Conservation (phyloP, 1,140 invertebrate species). For the Drosophila erecta region DNA sequence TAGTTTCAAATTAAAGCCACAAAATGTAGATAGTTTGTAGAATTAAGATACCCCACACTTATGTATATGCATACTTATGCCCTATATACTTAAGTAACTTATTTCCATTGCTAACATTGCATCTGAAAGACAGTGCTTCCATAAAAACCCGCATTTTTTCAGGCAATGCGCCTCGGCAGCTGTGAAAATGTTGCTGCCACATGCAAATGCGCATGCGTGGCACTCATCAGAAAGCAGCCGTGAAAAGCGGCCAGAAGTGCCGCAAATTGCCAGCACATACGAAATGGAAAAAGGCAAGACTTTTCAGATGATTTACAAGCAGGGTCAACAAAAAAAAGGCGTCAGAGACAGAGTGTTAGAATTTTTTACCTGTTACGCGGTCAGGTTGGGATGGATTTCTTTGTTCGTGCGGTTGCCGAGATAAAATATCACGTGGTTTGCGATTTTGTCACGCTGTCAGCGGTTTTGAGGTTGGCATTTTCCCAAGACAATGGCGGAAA, state of each 20-base stretch:
- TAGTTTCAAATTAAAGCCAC: neutral
- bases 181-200: constrained; percentile 53
- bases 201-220: constrained; percentile 74
- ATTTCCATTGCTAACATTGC: too few relatives aligned
- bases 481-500: constrained; percentile 12
- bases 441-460: constrained; percentile 84
- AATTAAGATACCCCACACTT: too few relatives aligned
- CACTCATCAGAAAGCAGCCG: constrained; percentile 29
- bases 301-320: constrained; percentile 48
- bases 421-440: constrained; percentile 84
- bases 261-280: constrained; percentile 21
- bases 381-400: constrained; percentile 23
- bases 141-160: neutral
- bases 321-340: constrained; percentile 8
- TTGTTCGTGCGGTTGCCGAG: constrained; percentile 72
- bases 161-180: constrained; percentile 8
- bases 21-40: too few relatives aligned
- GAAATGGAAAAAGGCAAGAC: constrained; percentile 7
- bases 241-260: constrained; percentile 18
- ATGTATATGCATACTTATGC: too few relatives aligned
- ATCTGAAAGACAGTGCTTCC: too few relatives aligned
- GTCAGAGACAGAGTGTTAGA: constrained; percentile 1
- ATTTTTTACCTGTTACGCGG: constrained; percentile 57
- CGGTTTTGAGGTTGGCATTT: constrained; percentile 66
- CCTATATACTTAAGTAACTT: too few relatives aligned